Base-by-base conservation (phyloP, 2,888 invertebrate genomes). In the Cylloceria caligata region DNA sequence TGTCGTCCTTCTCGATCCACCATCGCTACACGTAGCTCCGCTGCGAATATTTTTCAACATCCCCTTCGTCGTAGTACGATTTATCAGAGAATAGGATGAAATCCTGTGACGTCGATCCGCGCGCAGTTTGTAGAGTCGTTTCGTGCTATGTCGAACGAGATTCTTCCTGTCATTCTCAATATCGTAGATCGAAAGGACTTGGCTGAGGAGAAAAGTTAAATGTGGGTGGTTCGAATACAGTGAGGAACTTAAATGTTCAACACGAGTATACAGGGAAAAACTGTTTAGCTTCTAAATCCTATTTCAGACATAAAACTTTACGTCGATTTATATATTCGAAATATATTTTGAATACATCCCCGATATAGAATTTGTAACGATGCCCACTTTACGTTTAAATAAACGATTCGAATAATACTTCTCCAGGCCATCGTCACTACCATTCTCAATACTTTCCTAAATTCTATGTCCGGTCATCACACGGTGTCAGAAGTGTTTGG, bases 41-140 rank as follows among this genome's bases (percentile, higher is more conserved):
- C 11, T 30, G 19, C 30, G 72, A 60, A 72, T 60, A 60, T 60
- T 72, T 72, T 60, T 45, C 36, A 47, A 60, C 74, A 74, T 73
- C 30, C 79, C 67, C 60, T 55, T 78, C 6, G 47, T 65, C 60
- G 21, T 11, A 16, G 36, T 11, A 34, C 73, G 72, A 72, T 72
- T 72, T 72, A 72, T 72, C 72, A 60, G 72, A 47, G 60, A 72
- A 72, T 60, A 57, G 45, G 72, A 60, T 19, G 60, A 60, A 60
- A 60, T 60, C 72, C 72, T 60, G 57, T 34, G 60, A 60, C 60
- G 60, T 60, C 45, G 45, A 72, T 45, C 21, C 47, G 60, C 45
- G 57, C 45, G 30, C 60, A 34, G 72, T 72, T 72, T 60, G 60
- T 30, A 71, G 30, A 71, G 71, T 72, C 72, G 60, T 72, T 72